These are phyloP conservation scores for Oryzias curvinotus DNA, from an alignment of 2,113 vertebrate species.

Conservation along the genomic window DNA sequence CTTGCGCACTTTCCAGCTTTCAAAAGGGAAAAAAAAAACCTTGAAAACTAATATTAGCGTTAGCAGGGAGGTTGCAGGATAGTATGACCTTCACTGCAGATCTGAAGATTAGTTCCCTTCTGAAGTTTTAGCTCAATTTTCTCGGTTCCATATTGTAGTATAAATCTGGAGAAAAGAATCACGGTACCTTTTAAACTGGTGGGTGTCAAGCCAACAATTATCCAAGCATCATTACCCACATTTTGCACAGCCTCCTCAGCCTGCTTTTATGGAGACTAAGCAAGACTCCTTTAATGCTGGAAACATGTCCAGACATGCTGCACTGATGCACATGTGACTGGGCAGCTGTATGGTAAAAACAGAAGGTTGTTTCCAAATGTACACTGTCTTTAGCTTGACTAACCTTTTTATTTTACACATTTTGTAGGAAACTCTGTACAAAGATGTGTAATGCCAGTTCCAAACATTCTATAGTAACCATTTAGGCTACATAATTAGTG, in stretches of 20 bases:
- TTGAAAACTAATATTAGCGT: conserved; percentile 23
- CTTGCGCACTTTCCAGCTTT: conserved; percentile 23
- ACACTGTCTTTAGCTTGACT: background rate
- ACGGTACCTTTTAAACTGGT: conserved; percentile 49
- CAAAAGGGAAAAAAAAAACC: conserved; percentile 5
- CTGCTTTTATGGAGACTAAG: background rate
- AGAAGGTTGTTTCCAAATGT: background rate
- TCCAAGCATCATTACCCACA: conserved; percentile 31
- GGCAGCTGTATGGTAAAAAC: conserved; percentile 11
- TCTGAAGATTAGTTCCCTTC: conserved; percentile 16
- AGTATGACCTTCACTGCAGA: conserved; percentile 21
- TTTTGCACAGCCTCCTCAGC: conserved; percentile 16
- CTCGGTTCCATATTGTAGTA: conserved; percentile 1
- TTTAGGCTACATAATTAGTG: background rate
- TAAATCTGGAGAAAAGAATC: conserved; percentile 14
- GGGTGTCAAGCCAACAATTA: conserved; percentile 27
- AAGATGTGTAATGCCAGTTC: background rate
- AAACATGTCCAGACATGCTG: conserved; percentile 72
- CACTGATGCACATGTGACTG: conserved; percentile 6
- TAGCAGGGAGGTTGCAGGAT: conserved; percentile 13
- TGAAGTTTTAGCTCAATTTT: conserved; percentile 19
- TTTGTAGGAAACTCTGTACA: background rate
- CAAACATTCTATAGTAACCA: background rate
- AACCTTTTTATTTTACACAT: background rate
- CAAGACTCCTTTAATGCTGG: conserved; percentile 23